These are phyloP conservation scores for Neomorphus geoffroyi DNA, from an alignment of 2,797 vertebrate species.

Conservation along the genomic window DNA sequence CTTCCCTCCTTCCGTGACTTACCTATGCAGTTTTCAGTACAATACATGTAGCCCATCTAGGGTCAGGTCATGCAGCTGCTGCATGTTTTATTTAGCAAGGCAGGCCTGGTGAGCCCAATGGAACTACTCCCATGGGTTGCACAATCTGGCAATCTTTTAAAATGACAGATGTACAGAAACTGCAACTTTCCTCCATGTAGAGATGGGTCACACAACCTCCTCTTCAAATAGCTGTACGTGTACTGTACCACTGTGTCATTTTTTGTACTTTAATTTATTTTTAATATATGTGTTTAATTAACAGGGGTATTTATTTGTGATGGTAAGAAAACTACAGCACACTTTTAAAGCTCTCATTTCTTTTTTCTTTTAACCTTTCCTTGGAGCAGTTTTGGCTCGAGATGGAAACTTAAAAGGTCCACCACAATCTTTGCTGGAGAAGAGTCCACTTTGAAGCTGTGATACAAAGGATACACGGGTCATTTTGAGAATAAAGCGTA, in stretches of 20 bases:
- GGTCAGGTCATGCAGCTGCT: background rate
- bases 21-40: background rate
- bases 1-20: background rate
- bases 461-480: background rate
- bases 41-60: background rate
- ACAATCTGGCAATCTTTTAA: background rate
- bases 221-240: background rate
- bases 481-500: constrained; percentile 2
- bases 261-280: background rate
- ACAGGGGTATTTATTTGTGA: background rate
- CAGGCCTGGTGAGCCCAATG: background rate
- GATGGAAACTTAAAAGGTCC: constrained; percentile 7
- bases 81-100: background rate
- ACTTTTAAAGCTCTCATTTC: background rate
- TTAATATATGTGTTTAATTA: background rate
- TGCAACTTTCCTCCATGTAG: background rate
- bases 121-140: background rate
- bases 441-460: constrained; percentile 23
- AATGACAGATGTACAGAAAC: background rate
- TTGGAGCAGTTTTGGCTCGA: background rate
- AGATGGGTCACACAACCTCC: background rate
- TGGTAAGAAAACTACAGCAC: background rate
- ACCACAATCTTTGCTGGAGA: background rate
- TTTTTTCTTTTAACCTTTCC: background rate
- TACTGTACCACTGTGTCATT: background rate